Base-by-base conservation (phyloP, 2,797 vertebrate genomes). In the Hydrophis major region DNA sequence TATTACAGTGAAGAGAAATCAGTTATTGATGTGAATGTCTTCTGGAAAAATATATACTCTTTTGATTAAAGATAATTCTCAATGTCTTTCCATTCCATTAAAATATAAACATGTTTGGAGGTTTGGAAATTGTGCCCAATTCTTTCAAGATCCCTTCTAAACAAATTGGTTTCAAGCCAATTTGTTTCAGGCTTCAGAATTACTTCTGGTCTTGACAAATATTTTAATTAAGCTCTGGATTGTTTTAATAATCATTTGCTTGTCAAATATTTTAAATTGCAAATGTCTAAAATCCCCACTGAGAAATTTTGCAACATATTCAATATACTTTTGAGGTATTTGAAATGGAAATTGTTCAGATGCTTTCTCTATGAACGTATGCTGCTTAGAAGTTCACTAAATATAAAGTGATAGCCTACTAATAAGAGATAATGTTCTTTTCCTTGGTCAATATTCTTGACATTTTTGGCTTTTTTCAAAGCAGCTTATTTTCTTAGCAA, bases 121-220 rank as follows among this genome's bases (percentile, higher is more conserved):
- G 50, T 89, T 42, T 93, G 16, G 69, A 87, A 27, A 4, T 63
- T 91, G 50, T 20, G 12, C 4, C 53, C 5, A 89, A 53, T 61
- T 89, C 0, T 94, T 94, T 94, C 57, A 56, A 1, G 32, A n/a
- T 92, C 93, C 4, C 89, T 56, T 88, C 11, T 61, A 94, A 20
- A 18, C 1, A 53, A 16, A 14, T 91, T 6, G 74, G 94, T 92
- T 50, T 89, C 37, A 25, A 63, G 4, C 83, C 32, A 59, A 88
- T 94, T 88, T 61, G 53, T 55, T 53, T 87, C 78, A 27, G 89
- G 89, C 2, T 8, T 92, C 0, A 92, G 78, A 92, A 87, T 60
- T 0, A 4, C 3, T 27, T 87, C 14, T 89, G 28, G 4, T 86
- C 2, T 53, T 83, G 28, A 32, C 89, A 86, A 83, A 59, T 50